A percentile compares a stretch with the other conserved stretches of the same genome.
phyloP scores from a whole-genome alignment of 2,888 invertebrate species.

The Luperina testacea region DNA sequence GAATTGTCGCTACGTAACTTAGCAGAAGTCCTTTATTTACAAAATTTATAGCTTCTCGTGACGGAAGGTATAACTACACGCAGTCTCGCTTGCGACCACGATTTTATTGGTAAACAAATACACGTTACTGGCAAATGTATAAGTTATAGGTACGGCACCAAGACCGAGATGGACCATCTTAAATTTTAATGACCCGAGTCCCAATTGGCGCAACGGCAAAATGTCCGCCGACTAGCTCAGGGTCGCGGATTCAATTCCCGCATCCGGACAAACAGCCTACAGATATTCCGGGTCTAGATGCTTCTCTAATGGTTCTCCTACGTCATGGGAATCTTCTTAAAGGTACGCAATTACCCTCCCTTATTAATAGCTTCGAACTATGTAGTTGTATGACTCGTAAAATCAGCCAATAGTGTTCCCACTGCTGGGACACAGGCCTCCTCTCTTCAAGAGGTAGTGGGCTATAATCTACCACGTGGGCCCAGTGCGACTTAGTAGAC shows the following conservation, averaged over 20 bases:
- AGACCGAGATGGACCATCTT: constrained; percentile 20
- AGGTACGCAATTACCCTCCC: background rate
- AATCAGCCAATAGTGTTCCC: too few relatives aligned
- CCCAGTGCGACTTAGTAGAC: too few relatives aligned
- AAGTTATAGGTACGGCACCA: constrained; percentile 26
- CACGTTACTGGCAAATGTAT: background rate
- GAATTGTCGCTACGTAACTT: too few relatives aligned
- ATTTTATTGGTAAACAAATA: background rate
- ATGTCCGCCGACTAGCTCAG: constrained; percentile 47
- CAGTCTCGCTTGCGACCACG: background rate
- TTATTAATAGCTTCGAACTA: background rate
- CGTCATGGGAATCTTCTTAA: constrained; percentile 17
- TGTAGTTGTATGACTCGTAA: background rate
- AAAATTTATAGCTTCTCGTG: too few relatives aligned
- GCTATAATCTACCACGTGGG: too few relatives aligned
- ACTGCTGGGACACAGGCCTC: too few relatives aligned
- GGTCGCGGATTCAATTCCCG: constrained; percentile 55
- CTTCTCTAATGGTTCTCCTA: constrained; percentile 33
- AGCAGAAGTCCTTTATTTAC: too few relatives aligned
- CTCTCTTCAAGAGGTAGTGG: too few relatives aligned
- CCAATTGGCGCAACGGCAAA: constrained; percentile 53
- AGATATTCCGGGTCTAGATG: constrained; percentile 31
- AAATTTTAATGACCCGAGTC: constrained; percentile 49
- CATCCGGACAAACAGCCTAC: constrained; percentile 48
- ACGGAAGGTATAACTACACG: too few relatives aligned